These are phyloP conservation scores for Tenthredo distinguenda DNA, from an alignment of 2,888 invertebrate species.

Conservation along the genomic window DNA sequence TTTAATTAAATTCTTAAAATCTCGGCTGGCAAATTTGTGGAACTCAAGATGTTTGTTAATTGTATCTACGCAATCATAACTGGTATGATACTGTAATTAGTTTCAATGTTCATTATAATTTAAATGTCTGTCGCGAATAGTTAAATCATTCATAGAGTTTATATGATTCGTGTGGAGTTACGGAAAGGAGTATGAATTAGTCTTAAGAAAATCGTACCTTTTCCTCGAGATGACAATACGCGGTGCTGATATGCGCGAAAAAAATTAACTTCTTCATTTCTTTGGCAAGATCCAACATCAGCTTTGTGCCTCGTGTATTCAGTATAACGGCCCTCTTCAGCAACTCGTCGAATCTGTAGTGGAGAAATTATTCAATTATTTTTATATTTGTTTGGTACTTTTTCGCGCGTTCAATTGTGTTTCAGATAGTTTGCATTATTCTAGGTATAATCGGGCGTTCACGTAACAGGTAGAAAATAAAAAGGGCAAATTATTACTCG, in stretches of 20 bases:
- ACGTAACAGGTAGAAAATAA: not conserved
- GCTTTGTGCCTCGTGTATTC: conserved; percentile 95
- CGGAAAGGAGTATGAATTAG: not conserved
- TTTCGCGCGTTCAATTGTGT: not conserved
- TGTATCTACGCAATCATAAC: not conserved
- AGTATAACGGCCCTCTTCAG: conserved; percentile 93
- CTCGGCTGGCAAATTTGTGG: not conserved
- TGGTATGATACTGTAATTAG: not conserved
- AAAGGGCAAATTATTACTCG: not conserved
- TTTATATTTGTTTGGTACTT: not conserved
- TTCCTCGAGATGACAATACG: conserved; percentile 90
- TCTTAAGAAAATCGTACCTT: conserved; percentile 64
- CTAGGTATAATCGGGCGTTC: not conserved
- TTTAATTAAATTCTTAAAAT: not conserved
- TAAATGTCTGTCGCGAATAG: not conserved
- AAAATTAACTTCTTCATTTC: conserved; percentile 86
- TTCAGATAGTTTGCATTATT: not conserved
- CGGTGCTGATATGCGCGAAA: conserved; percentile 91
- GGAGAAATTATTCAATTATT: not conserved
- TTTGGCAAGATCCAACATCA: conserved; percentile 91
- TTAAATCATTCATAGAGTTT: not conserved
- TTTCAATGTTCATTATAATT: not conserved
- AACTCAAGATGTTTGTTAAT: not conserved
- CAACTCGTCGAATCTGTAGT: conserved; percentile 90
- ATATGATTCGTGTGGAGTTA: not conserved